Evolutionary conservation across 2,888 invertebrate genomes (phyloP), one percentile per base, ranked within the genome.

Genomic region (Drosophila macrothrix): DNA sequence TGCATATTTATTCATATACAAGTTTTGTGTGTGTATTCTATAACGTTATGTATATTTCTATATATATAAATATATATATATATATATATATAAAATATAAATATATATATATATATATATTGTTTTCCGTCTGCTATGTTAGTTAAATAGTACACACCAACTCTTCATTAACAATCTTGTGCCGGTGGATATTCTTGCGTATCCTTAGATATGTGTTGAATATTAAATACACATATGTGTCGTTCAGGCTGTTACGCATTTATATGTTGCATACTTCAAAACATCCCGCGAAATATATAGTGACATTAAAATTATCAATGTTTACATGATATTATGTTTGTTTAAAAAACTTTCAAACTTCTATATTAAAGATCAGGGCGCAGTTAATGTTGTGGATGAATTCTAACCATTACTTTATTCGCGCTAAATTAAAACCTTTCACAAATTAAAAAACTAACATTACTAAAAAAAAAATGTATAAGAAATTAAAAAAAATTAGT

Each of bases 391-490:
- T 55, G 55, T 37, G 25, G 7, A 14, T 25, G 12, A 55, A 25
- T 25, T 37, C 4, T 41, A 56, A 56, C 16, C 19, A 50, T 28
- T 50, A 56, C 1, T 4, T 43, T 6, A 43, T 58, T 16, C 10
- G 41, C 22, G 22, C 41, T 6, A 29, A 62, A 39, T 56, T 31
- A 25, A 39, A 52, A n/a, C 29, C 22, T 61, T 54, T 65, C 29
- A 65, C n/a, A 69, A 67, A 61, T 68, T 58, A 62, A 65, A 73
- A 53, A 55, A 66, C 62, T 69, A 60, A 72, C 56, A 50, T 28
- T 66, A 64, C 66, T 67, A 69, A 64, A 69, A 64, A 72, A 12
- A 9, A 37, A 33, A 25, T 53, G 10, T 43, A 31, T 22, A 55
- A 29, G n/a, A 54, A 56, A 55, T 52, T 31, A 29, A 39, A 19